Evolutionary conservation across 2,113 vertebrate genomes (phyloP), one percentile per base, ranked within the genome.

Genomic region (Cryptomyrus ogoouensis): DNA sequence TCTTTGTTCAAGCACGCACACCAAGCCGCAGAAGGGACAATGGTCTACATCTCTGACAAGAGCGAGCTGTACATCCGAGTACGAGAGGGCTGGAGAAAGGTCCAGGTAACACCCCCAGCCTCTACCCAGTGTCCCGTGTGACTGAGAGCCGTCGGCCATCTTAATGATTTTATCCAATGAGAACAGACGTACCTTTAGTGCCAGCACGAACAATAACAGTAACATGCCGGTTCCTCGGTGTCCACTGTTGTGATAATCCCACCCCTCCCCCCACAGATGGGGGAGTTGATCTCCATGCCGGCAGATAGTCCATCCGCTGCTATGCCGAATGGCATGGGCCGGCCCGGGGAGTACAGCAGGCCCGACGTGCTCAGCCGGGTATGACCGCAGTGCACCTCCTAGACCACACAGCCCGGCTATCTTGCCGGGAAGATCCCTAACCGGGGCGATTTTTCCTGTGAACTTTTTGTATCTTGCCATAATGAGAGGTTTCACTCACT

Each of bases 11-110:
- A 96, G 92, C 96, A 95, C 2, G 96, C 97, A 0, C 93, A 94
- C 89, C 91, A 95, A 44, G 95, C 97, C 15, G 92, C 96, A 50
- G 97, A 98, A 91, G 98, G 98, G 15, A 96, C 96, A 0, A 90
- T 99, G 89, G 93, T 95, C 66, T 98, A 96, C 12, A 94, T 99
- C 89, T 95, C 93, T 3, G 95, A 95, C 86, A 96, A 95, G 47
- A 94, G 96, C 8, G 97, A 97, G 87, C 95, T 99, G 42, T 99
- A 97, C 91, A 93, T 99, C 66, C 98, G 98, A 17, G 98, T 98
- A 85, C 92, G 90, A 91, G 96, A 96, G 62, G 98, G 98, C 39
- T 99, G 98, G 98, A 98, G 96, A 93, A 97, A 98, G 92, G 91
- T 99, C 70, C 97, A 97, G 97, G 98, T 99, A 92, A 93, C 49